These are phyloP conservation scores for Phengaris arion DNA, from an alignment of 2,888 invertebrate genomes.

Conservation along the genomic window DNA sequence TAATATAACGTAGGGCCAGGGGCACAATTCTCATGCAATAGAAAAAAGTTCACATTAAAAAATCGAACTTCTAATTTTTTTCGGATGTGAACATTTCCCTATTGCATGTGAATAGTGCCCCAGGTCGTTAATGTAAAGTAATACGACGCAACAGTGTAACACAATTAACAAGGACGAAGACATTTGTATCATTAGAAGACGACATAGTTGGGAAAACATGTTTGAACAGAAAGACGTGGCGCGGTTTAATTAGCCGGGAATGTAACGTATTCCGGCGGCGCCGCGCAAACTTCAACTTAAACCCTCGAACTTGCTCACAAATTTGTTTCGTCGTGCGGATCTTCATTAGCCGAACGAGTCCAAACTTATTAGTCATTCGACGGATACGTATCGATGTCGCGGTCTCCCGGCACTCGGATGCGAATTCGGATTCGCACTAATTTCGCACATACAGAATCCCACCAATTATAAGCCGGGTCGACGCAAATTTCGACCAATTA, in stretches of 20 bases:
- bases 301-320: slow-evolving; percentile 60
- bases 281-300: slow-evolving; percentile 60
- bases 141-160: slow-evolving; percentile 12
- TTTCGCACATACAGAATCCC: slow-evolving; percentile 67
- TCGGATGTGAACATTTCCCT: too few relatives aligned
- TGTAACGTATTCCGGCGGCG: slow-evolving; percentile 66
- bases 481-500: slow-evolving; percentile 77
- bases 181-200: slow-evolving; percentile 29
- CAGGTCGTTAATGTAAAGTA: not conserved
- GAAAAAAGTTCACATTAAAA: too few relatives aligned
- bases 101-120: too few relatives aligned
- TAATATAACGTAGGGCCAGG: too few relatives aligned
- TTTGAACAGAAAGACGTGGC: slow-evolving; percentile 41
- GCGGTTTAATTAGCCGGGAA: slow-evolving; percentile 71
- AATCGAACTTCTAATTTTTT: too few relatives aligned
- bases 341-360: slow-evolving; percentile 67
- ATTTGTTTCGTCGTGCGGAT: slow-evolving; percentile 68
- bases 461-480: slow-evolving; percentile 75
- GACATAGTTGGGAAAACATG: slow-evolving; percentile 27
- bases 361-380: slow-evolving; percentile 70
- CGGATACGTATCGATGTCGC: slow-evolving; percentile 64
- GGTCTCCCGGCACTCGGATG: slow-evolving; percentile 58
- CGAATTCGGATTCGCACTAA: slow-evolving; percentile 69
- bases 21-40: too few relatives aligned
- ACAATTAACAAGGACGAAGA: slow-evolving; percentile 24